Evolutionary conservation across 2,113 vertebrate genomes (phyloP).

Genomic region (Hemichromis elongatus): DNA sequence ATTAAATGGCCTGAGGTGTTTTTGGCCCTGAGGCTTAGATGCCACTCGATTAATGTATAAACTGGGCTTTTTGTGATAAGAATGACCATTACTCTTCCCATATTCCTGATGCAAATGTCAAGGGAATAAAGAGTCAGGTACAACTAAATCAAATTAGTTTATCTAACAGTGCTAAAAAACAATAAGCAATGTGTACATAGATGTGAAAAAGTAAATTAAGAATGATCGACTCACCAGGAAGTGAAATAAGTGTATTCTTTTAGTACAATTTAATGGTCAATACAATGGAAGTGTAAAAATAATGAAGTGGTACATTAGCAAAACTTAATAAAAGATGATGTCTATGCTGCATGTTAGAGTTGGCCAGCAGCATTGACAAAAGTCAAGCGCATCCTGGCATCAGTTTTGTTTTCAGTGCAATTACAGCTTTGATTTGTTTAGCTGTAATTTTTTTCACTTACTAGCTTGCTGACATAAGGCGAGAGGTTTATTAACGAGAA

Average conservation of each 20-base stretch:
- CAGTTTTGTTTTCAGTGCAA: background rate
- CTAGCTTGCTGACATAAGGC: background rate
- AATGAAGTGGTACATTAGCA: background rate
- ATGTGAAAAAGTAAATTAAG: background rate
- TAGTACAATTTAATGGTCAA: background rate
- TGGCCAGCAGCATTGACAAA: background rate
- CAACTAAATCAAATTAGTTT: background rate
- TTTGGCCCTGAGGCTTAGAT: accelerated
- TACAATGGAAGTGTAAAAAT: background rate
- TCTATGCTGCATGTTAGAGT: background rate
- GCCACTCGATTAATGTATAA: background rate
- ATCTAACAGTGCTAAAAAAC: background rate
- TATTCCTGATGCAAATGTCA: background rate
- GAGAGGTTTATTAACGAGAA: background rate
- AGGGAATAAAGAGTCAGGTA: background rate
- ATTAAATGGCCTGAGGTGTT: background rate
- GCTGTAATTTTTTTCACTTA: background rate
- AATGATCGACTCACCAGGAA: background rate
- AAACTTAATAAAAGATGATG: background rate
- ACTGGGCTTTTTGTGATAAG: background rate
- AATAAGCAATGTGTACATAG: background rate
- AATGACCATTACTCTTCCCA: background rate
- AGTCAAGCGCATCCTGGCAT: accelerated
- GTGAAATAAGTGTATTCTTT: background rate
- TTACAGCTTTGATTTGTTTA: background rate